Evolutionary conservation across 2,113 vertebrate genomes (phyloP), one percentile per base, ranked within the genome.

Genomic region (Crocuta crocuta): DNA sequence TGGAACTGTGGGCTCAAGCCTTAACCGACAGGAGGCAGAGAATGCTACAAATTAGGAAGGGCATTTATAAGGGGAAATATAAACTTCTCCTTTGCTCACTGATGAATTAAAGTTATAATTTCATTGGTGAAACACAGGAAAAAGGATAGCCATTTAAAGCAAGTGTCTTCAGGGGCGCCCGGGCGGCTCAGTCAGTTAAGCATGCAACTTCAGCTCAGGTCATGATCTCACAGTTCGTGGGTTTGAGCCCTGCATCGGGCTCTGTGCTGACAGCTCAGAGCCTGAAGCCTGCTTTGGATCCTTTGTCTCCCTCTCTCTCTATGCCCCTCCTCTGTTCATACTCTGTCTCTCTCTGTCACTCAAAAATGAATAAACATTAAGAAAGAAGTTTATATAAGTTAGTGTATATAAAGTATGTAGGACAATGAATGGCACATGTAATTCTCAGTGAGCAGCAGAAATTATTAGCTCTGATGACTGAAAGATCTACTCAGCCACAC

Each of bases 91-190:
- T 94, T 13, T 35, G 66, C 28, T 83, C 82, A 58, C 89, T 45
- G n/a, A 21, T 82, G 93, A 65, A 84, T 43, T 48, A 63, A 84
- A 76, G 70, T 85, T 50, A 4, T 43, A 24, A 63, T 82, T 78
- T 79, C 55, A 21, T 43, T 50, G n/a, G 33, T 0, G n/a, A 95
- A 79, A 89, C 3, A 24, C 21, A 84, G 33, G 2, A 61, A 61
- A 21, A 91, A 50, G 28, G 7, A 45, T 50, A 13, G 10, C 63
- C 66, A 35, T 16, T 39, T 61, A 85, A 78, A 85, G 76, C 50
- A 31, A 50, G 31, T 43, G 50, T 50, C 53, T 55, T 55, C 53
- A 55, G 50, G 50, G 50, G 11, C 11, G 50, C 50, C 50, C 13
- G 50, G 50, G 50, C 15, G 50, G 50, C 50, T 50, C 12, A 50